Percentiles rank a stretch among this genome's conserved stretches.
Evolutionary conservation across 2,797 vertebrate genomes (phyloP).

Genomic region (Enteromius argenteus): DNA sequence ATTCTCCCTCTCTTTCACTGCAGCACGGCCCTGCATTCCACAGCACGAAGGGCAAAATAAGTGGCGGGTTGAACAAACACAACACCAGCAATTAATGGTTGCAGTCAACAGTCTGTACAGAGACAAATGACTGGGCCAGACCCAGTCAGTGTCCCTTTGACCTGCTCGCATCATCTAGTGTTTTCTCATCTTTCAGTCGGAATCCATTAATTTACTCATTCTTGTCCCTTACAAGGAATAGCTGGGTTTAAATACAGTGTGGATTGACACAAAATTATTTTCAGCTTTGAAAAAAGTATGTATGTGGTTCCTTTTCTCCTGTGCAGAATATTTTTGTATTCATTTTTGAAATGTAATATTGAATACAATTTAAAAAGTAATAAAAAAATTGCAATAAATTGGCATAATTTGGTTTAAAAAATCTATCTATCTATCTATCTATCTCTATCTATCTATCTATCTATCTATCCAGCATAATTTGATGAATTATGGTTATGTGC

Average conservation of each 20-base stretch:
- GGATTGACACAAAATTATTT: not conserved
- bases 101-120: conserved; percentile 62
- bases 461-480: not conserved
- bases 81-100: conserved; percentile 76
- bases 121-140: conserved; percentile 40
- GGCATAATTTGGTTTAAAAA: no score
- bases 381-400: no score
- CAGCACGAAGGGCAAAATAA: conserved; percentile 66
- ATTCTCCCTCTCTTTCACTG: conserved; percentile 81
- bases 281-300: not conserved
- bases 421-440: no score
- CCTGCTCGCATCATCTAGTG: conserved; percentile 29
- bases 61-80: conserved; percentile 67
- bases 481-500: not conserved
- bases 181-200: not conserved
- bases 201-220: conserved; percentile 3
- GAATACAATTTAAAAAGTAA: not conserved
- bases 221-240: not conserved
- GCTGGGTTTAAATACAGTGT: not conserved
- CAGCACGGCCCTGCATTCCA: conserved; percentile 79
- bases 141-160: conserved; percentile 46
- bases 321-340: not conserved
- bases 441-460: not conserved
- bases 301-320: not conserved
- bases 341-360: not conserved